Evolutionary conservation across 2,113 vertebrate species (phyloP), one percentile per base, ranked within the genome.

Genomic region (Petaurus breviceps): DNA sequence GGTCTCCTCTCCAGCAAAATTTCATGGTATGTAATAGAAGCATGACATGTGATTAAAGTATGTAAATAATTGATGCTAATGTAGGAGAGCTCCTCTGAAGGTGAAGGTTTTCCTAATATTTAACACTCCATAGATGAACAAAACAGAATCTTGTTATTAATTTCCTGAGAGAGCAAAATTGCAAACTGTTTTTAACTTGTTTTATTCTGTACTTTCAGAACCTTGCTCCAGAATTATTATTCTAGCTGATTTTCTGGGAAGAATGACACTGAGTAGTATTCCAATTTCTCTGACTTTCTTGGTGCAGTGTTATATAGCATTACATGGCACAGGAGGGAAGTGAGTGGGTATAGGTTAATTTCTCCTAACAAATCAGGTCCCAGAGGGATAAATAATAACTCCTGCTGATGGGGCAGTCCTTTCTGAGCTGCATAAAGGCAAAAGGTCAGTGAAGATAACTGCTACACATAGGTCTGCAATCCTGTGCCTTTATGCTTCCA

Each of bases 1-100:
- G 99, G 99, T 99, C 99, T 0, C 99, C 99, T 51, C 99, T 99
- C 95, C 99, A 99, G 98, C 99, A 99, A 98, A 99, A 99, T 98
- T 99, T 99, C 98, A 99, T 99, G 99, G 99, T 99, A 99, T 0
- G 98, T 98, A 12, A 90, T 90, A 54, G 95, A 91, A 51, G 55
- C n/a, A 46, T 43, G 37, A 12, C 0, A 0, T 0, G 0, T 77
- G 91, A 28, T 57, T 68, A 94, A 94, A 57, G 92, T 51, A 16
- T 89, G 19, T 51, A 47, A 46, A 92, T 93, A 37, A 93, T 50
- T 94, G 90, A 50, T 89, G 26, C 91, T 92, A 28, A 53, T 91
- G 55, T 92, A 46, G n/a, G 55, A 53, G 51, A 54, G 26, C 91
- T 96, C 43, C 94, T 96, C 23, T 77, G 28, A 91, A 54, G 77